These are phyloP conservation scores for Artibeus jamaicensis DNA, from an alignment of 2,797 vertebrate genomes.

Conservation along the genomic window DNA sequence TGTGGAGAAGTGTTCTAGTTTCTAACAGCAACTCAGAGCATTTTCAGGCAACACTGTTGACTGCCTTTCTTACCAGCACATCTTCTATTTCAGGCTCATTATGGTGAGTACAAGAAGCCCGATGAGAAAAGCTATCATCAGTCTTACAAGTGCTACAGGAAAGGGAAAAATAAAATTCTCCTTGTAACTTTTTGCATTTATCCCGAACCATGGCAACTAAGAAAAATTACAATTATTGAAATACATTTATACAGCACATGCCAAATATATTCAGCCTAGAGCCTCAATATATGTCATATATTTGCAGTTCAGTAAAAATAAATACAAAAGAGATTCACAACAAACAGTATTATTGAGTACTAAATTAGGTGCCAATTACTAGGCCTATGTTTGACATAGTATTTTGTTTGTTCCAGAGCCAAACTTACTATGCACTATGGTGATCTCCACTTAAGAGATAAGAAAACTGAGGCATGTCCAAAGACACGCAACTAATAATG, in stretches of 20 bases:
- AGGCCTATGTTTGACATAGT: not conserved
- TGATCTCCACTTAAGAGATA: not conserved
- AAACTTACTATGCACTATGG: not conserved
- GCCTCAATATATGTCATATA: not conserved
- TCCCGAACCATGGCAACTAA: not conserved
- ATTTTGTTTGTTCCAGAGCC: not conserved
- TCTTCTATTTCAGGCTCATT: not conserved
- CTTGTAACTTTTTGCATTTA: not conserved
- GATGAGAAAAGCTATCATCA: not conserved
- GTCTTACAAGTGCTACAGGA: not conserved
- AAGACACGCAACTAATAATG: not conserved
- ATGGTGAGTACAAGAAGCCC: not conserved
- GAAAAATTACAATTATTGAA: not conserved
- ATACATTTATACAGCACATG: not conserved
- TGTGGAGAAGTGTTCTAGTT: not conserved
- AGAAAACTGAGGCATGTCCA: not conserved
- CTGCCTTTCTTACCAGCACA: not conserved
- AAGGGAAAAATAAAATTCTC: not conserved
- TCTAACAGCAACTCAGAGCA: not conserved
- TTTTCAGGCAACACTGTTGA: not conserved
- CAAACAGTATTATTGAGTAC: not conserved
- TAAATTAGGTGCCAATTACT: not conserved
- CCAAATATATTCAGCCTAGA: not conserved
- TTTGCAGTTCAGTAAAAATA: not conserved
- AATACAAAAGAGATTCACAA: not conserved